Evolutionary conservation across 1,140 invertebrate genomes (phyloP).

Genomic region (Notospermus geniculatus): DNA sequence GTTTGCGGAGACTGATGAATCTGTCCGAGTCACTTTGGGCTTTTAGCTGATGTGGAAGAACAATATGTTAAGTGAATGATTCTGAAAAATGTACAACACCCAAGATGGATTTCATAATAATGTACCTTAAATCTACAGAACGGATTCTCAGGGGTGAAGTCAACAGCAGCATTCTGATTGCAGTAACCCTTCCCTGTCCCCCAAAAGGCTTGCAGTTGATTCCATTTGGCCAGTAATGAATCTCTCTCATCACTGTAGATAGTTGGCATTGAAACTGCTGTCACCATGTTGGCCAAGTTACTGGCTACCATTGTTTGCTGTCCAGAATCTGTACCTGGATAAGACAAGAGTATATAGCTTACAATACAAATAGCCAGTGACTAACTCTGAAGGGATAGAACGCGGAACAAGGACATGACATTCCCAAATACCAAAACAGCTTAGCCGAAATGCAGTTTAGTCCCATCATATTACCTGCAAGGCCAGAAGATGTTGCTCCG

Average conservation of each 20-base stretch:
- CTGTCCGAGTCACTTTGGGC: no score
- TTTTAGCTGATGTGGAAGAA: neutral
- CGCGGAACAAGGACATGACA: neutral
- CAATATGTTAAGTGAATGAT: neutral
- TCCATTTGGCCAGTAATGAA: constrained; percentile 87
- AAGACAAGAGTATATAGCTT: neutral
- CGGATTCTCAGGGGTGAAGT: constrained; percentile 84
- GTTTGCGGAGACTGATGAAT: no score
- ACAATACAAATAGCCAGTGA: neutral
- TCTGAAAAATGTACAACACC: no score
- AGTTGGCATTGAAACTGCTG: constrained; percentile 76
- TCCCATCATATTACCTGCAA: constrained; percentile 11
- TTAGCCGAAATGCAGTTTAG: constrained; percentile 14
- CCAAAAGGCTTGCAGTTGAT: constrained; percentile 90
- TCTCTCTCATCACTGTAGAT: constrained; percentile 92
- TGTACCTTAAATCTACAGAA: constrained; percentile 81
- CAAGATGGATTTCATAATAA: neutral
- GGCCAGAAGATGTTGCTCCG: constrained; percentile 34
- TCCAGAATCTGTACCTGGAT: constrained; percentile 47
- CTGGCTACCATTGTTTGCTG: constrained; percentile 62
- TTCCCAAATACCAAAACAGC: neutral
- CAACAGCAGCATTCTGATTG: constrained; percentile 58
- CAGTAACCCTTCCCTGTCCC: constrained; percentile 70
- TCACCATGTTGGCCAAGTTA: constrained; percentile 62
- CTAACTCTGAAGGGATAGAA: neutral